Evolutionary conservation across 2,888 invertebrate species (phyloP), one percentile per base, ranked within the genome.

Genomic region (Coenonympha arcania): DNA sequence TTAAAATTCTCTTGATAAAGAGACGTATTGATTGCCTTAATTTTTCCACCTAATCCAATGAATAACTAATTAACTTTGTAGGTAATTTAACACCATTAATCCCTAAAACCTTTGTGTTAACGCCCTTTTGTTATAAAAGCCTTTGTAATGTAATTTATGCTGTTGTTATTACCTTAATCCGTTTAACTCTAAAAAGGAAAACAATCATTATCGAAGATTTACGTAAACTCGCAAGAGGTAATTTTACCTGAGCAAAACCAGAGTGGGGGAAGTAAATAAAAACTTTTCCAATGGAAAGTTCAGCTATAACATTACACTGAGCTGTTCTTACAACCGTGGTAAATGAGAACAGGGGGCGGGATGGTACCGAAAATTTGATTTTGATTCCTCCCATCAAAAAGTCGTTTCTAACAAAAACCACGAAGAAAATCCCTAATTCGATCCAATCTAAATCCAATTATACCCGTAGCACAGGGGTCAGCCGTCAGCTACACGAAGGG

Each of bases 361-460:
- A 34, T 50, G 43, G 58, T 50, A 54, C 55, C 54, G 56, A 59
- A 74, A 83, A 85, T 76, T 74, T 65, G 73, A 71, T 75, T 83
- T 81, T 80, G 77, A 84, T 83, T 71, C 64, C 71, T 69, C 62
- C 71, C 71, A 83, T 85, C 82, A 84, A 82, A 83, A 79, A 74
- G 76, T 76, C 68, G 75, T 85, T 82, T 80, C 65, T 66, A 82
- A 82, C 78, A 80, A 81, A 80, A 81, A 71, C 67, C 66, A 68
- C 65, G 62, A 71, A 71, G 77, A 77, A 82, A 79, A 74, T 75
- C 75, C 58, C 75, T 80, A 80, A 84, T 80, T 76, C 69, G 72
- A 75, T 77, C 76, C 78, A 82, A 85, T 85, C 81, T 79, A 79
- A 83, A 77, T 79, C 79, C 77, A 82, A 84, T 84, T 84, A 84